A percentile compares a stretch with the other conserved stretches of the same genome.
Evolutionary conservation across 2,888 invertebrate species (phyloP).

Genomic region (Eupsilia transversa): DNA sequence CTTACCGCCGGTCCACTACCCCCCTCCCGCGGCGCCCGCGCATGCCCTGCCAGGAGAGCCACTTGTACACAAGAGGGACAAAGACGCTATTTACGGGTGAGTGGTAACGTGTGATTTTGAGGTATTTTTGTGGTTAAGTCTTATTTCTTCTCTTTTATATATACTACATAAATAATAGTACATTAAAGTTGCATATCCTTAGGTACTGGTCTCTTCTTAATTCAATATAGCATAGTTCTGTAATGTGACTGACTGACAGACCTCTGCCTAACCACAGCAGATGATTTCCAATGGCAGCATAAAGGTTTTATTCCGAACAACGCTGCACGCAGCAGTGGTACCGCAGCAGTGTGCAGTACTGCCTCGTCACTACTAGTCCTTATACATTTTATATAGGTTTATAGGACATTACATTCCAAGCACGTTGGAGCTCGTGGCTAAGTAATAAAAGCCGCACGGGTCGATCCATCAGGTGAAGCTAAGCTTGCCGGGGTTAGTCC

Average conservation of each 20-base stretch:
- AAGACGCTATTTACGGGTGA: constrained; percentile 99
- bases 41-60: constrained; percentile 96
- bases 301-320: neutral
- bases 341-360: no score
- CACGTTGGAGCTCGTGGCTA: no score
- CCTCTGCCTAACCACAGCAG: no score
- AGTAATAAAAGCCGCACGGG: no score
- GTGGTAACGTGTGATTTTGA: constrained; percentile 87
- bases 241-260: neutral
- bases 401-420: no score
- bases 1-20: constrained; percentile 93
- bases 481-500: no score
- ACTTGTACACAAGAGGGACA: constrained; percentile 99
- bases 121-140: constrained; percentile 41
- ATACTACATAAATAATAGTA: neutral
- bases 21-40: constrained; percentile 96
- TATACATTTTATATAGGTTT: no score
- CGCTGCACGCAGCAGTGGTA: no score
- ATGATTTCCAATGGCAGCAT: neutral
- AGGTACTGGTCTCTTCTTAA: neutral
- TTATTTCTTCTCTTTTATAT: neutral
- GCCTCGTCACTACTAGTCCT: no score
- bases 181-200: neutral
- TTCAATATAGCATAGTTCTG: neutral
- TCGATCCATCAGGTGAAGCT: no score